Evolutionary conservation across 2,113 vertebrate species (phyloP).

Genomic region (Fregata magnificens): DNA sequence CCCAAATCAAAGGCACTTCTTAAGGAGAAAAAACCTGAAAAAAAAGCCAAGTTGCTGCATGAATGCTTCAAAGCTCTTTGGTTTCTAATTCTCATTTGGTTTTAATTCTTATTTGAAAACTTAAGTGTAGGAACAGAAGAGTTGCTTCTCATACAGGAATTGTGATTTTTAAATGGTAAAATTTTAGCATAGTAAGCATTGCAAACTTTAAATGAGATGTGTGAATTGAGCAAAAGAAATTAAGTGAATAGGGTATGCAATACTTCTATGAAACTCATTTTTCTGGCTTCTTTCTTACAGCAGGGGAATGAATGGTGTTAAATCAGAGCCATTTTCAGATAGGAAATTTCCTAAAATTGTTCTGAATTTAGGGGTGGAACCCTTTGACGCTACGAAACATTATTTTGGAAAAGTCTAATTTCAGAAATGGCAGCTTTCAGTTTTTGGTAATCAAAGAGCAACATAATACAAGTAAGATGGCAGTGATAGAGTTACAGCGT

Average conservation of each 20-base stretch:
- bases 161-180: not conserved
- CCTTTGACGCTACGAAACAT: not conserved
- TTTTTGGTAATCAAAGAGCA: not conserved
- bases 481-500: not conserved
- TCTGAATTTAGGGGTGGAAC: not conserved
- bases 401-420: not conserved
- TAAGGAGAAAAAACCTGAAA: not conserved
- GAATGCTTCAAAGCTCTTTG: not conserved
- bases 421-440: not conserved
- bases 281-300: not conserved
- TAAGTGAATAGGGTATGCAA: not conserved
- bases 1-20: not conserved
- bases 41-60: not conserved
- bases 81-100: not conserved
- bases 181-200: not conserved
- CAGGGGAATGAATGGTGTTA: not conserved
- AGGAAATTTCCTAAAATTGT: not conserved
- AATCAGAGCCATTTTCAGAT: not conserved
- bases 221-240: not conserved
- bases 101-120: not conserved
- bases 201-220: not conserved
- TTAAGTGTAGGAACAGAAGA: not conserved
- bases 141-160: not conserved
- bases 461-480: not conserved
- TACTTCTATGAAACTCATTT: not conserved